Evolutionary conservation across 2,113 vertebrate species (phyloP).

Genomic region (Hepsetus odoe): DNA sequence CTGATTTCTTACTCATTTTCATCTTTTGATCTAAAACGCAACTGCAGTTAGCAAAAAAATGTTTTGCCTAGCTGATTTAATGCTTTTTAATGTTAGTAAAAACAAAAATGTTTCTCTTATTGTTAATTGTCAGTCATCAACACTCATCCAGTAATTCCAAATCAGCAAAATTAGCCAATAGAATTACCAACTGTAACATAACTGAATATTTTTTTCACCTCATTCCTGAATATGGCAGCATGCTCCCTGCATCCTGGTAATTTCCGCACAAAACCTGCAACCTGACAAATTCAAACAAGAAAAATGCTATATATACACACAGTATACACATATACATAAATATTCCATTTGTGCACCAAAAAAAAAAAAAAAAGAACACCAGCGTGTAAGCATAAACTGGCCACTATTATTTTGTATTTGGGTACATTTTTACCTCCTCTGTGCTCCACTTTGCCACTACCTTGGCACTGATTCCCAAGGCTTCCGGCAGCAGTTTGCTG

Average conservation of each 20-base stretch:
- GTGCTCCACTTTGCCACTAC: constrained; percentile 86
- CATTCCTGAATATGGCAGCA: constrained; percentile 84
- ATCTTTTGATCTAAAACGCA: no score
- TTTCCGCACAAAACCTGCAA: constrained; percentile 83
- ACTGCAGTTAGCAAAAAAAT: no score
- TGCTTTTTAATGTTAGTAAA: no score
- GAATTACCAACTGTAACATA: no score
- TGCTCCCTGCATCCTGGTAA: constrained; percentile 89
- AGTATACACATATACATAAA: no score
- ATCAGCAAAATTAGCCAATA: no score
- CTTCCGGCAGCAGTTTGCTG: constrained; percentile 88
- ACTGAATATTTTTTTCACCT: constrained; percentile 80
- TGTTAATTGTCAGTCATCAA: no score
- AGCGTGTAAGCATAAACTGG: background rate
- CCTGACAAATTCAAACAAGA: constrained; percentile 68
- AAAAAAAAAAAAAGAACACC: no score
- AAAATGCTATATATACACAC: background rate
- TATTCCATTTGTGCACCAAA: background rate
- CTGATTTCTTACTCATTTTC: no score
- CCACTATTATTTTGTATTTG: constrained; percentile 20
- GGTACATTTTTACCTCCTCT: constrained; percentile 81
- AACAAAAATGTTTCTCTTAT: no score
- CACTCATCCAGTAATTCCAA: no score
- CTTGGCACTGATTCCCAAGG: constrained; percentile 85
- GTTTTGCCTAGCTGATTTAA: no score